A percentile compares a stretch with the other conserved stretches of the same genome.
Evolutionary conservation across 1,140 invertebrate species (phyloP).

Genomic region (Pseudomyrmex sp.): DNA sequence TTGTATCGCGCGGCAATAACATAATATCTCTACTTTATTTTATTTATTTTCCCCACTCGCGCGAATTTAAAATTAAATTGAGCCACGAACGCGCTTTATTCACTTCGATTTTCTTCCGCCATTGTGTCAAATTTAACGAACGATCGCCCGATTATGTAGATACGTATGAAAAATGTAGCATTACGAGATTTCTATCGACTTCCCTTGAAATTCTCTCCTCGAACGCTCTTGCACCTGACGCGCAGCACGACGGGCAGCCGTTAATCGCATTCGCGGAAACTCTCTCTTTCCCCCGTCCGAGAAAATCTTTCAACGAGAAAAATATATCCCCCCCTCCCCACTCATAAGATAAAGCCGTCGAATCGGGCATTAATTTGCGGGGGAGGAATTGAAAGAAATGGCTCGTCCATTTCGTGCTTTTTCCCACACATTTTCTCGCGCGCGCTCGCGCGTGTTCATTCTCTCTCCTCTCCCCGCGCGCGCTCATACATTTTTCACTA

Average conservation of each 20-base stretch:
- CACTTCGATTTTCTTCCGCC: no score
- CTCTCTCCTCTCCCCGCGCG: conserved; percentile 1
- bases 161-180: conserved; percentile 1
- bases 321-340: conserved; percentile 23
- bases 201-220: not conserved
- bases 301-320: conserved; percentile 46
- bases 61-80: no score
- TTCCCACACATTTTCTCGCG: conserved; percentile 21
- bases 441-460: not conserved
- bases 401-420: conserved; percentile 30
- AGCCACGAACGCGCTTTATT: no score
- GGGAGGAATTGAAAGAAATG: conserved; percentile 50
- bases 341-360: conserved; percentile 53
- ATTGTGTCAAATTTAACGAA: not conserved
- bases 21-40: no score
- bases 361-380: conserved; percentile 48
- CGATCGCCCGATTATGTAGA: not conserved
- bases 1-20: no score
- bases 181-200: conserved; percentile 40
- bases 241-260: conserved; percentile 32
- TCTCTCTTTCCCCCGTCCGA: not conserved
- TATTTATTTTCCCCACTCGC: not conserved
- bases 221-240: conserved; percentile 28
- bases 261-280: conserved; percentile 36
- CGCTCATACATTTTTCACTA: conserved; percentile 46